These are phyloP conservation scores for Trachelus iudaicus DNA, from an alignment of 2,888 invertebrate genomes.

Conservation along the genomic window DNA sequence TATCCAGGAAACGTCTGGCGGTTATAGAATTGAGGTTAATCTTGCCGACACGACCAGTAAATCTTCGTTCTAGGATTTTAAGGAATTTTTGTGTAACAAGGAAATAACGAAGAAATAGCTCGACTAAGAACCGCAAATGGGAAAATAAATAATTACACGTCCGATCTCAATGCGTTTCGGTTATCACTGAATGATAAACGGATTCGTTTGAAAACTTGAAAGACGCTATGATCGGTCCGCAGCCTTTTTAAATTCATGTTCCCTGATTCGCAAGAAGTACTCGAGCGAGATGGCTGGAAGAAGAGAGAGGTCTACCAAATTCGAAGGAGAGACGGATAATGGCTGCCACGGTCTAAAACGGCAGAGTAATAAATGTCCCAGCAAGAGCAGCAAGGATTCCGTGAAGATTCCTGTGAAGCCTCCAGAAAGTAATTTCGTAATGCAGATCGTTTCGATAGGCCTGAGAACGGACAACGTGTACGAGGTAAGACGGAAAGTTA, in stretches of 20 bases:
- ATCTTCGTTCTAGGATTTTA: not conserved
- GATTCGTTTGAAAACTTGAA: not conserved
- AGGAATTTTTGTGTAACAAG: not conserved
- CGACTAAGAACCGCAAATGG: not conserved
- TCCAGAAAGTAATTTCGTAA: constrained; percentile 28
- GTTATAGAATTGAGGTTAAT: not conserved
- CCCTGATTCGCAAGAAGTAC: not conserved
- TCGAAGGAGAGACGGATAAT: constrained; percentile 10
- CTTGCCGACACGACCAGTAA: not conserved
- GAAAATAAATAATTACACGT: not conserved
- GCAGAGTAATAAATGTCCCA: constrained; percentile 5
- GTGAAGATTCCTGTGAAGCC: constrained; percentile 21
- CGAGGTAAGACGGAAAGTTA: constrained; percentile 31
- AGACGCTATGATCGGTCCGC: not conserved
- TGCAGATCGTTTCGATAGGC: constrained; percentile 42
- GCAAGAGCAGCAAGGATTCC: constrained; percentile 10
- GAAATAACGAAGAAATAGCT: not conserved
- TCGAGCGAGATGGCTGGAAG: not conserved
- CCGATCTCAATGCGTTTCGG: not conserved
- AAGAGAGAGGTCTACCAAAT: constrained; percentile 7
- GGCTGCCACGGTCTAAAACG: not conserved
- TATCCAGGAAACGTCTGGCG: not conserved
- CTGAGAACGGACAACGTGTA: constrained; percentile 38
- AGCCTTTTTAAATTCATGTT: not conserved
- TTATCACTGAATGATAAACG: not conserved